Evolutionary conservation across 2,888 invertebrate genomes (phyloP), one percentile per base, ranked within the genome.

Genomic region (Brachylomia viminalis): DNA sequence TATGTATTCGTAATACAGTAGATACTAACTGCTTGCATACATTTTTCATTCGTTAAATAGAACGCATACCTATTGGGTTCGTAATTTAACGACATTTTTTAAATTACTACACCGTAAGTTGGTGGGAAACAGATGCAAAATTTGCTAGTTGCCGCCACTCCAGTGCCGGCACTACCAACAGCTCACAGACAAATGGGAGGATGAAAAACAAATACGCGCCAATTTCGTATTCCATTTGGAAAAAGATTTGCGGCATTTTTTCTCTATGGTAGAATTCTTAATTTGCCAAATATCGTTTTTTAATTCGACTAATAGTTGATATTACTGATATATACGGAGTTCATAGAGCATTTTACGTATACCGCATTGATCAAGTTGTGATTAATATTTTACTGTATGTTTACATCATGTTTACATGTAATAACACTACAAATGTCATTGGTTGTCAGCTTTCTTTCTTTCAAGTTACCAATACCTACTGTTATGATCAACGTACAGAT

Each of bases 111-210:
- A 13, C 30, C 15, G 23, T 27, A 64, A 79, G 70, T 80, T 71
- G 78, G 78, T 71, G 69, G 64, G 67, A 72, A 85, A 68, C 69
- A 70, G 70, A 71, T 74, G 72, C 64, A 52, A 67, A 74, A 62
- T 82, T 74, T 73, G 62, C 66, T 73, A 80, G 78, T 82, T 77
- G 54, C 64, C 80, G 66, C 77, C 80, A 67, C 77, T 80, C 77
- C 58, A 62, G 52, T 65, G 33, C 74, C 72, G n/a, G 75, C 54
- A 45, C 54, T 79, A 66, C 78, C 75, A 79, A 71, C 75, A 79
- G 68, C 38, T 69, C 61, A 71, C 71, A 74, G 71, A 78, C 67
- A 81, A 83, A 83, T 75, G 65, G 58, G 61, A 74, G 58, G 61
- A 74, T 79, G 72, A 65, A 78, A 85, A 75, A 72, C 77, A 82